Base-by-base conservation (phyloP, 2,797 vertebrate genomes). In the Pagetopsis macropterus region DNA sequence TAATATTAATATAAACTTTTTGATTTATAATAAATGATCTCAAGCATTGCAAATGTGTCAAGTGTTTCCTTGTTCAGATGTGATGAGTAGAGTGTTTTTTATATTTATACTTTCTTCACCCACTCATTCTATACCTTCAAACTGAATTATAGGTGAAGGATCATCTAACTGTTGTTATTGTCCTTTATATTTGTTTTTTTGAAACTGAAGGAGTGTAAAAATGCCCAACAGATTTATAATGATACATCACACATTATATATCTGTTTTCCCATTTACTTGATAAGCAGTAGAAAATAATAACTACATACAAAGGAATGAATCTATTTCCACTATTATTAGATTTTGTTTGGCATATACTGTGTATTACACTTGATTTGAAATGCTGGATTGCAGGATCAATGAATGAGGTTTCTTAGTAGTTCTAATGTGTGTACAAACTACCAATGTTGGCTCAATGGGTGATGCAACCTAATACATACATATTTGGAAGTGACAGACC, bases 1-100 rank as follows among this genome's bases (percentile, higher is more conserved):
- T 9, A 11, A 27, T 11, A n/a, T n/a, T n/a, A n/a, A n/a, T n/a
- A n/a, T 51, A 5, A 61, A 6, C 5, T 49, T 56, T 12, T 19
- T 45, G 13, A 75, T 46, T 5, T 1, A 37, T 17, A 89, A 87
- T 92, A 93, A 93, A 94, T 60, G 12, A 69, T 33, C 33, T 52
- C 14, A 63, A 88, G 90, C 89, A 92, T 70, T 17, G 71, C 1
- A 72, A 44, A 63, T 4, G 10, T 70, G 33, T 78, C 50, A 21
- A 1, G 5, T 41, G 19, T 77, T 57, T 82, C 10, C 15, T 70
- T 84, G 14, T 75, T n/a, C 9, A 62, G 52, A 61, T 76, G 12
- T 69, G 3, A 63, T 60, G 15, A 40, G 21, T 23, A 56, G 2
- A 19, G 4, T 57, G 9, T 2, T 8, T 21, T 56, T 10, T 45